These are phyloP conservation scores for Sinhomidia bicolor DNA, from an alignment of 2,888 invertebrate species.

Conservation along the genomic window DNA sequence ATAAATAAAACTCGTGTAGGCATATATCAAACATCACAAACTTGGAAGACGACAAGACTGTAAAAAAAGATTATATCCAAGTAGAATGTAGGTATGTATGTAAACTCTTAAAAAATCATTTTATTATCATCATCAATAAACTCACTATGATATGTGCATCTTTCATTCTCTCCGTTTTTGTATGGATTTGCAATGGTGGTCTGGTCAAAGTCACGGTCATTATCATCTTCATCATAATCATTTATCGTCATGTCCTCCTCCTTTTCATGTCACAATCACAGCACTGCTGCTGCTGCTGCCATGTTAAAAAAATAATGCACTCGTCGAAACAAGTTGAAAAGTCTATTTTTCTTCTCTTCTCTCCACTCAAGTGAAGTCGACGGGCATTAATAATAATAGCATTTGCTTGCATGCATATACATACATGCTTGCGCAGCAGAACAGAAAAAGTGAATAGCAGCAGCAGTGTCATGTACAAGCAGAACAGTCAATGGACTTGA, in stretches of 20 bases:
- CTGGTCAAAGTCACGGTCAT: conserved; percentile 22
- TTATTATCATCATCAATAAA: neutral
- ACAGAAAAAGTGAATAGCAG: no score
- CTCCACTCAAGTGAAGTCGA: no score
- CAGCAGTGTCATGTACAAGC: no score
- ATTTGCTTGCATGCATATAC: no score
- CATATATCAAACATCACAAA: no score
- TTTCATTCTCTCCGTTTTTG: neutral
- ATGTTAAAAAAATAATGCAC: neutral
- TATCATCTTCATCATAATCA: neutral
- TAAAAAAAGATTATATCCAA: no score
- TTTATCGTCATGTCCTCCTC: neutral
- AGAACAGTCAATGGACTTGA: neutral
- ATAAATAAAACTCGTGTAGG: neutral
- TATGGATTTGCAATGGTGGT: neutral
- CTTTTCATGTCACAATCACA: neutral
- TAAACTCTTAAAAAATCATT: no score
- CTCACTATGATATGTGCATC: neutral
- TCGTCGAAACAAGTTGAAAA: no score
- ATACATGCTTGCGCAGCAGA: no score
- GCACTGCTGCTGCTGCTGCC: neutral
- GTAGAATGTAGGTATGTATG: neutral
- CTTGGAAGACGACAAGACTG: no score
- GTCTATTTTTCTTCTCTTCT: no score
- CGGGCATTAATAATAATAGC: no score